These are phyloP conservation scores for Amia ocellicauda DNA, from an alignment of 2,113 vertebrate genomes.

Conservation along the genomic window DNA sequence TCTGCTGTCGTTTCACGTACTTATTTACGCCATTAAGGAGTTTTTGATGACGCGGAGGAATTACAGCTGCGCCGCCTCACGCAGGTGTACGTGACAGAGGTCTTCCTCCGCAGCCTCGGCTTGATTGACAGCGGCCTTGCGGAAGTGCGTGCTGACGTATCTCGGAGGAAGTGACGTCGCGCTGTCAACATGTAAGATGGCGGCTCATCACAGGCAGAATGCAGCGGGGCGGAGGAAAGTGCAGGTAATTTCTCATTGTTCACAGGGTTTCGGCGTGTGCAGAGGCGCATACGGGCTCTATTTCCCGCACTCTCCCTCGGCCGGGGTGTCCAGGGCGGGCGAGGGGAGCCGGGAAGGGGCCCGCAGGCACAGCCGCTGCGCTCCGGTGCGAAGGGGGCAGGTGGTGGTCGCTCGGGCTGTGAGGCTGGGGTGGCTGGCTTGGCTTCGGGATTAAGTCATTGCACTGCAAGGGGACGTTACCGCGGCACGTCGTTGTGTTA, in stretches of 20 bases:
- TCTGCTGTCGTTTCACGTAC: too few relatives aligned
- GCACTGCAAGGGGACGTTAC: too few relatives aligned
- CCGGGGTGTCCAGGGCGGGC: neutral
- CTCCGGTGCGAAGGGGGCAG: conserved; percentile 7
- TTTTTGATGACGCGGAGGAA: too few relatives aligned
- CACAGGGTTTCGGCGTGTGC: neutral
- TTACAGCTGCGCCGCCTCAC: too few relatives aligned
- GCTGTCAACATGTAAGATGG: conserved; percentile 99
- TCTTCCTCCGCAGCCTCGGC: too few relatives aligned
- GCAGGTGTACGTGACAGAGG: too few relatives aligned
- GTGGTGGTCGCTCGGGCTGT: conserved; percentile 1
- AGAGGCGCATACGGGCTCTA: neutral
- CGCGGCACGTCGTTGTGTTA: too few relatives aligned
- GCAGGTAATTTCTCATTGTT: conserved; percentile 65
- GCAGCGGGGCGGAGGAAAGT: conserved; percentile 97
- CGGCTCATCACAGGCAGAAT: conserved; percentile 97
- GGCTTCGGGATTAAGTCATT: too few relatives aligned
- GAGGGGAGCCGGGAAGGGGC: neutral
- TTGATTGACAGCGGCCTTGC: conserved; percentile 10
- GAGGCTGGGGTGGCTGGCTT: too few relatives aligned
- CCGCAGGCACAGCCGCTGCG: neutral
- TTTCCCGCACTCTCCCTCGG: neutral
- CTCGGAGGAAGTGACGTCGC: conserved; percentile 75
- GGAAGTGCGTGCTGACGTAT: conserved; percentile 31
- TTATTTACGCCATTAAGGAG: too few relatives aligned